These are phyloP conservation scores for Aquatica leii DNA, from an alignment of 2,888 invertebrate species.

Conservation along the genomic window DNA sequence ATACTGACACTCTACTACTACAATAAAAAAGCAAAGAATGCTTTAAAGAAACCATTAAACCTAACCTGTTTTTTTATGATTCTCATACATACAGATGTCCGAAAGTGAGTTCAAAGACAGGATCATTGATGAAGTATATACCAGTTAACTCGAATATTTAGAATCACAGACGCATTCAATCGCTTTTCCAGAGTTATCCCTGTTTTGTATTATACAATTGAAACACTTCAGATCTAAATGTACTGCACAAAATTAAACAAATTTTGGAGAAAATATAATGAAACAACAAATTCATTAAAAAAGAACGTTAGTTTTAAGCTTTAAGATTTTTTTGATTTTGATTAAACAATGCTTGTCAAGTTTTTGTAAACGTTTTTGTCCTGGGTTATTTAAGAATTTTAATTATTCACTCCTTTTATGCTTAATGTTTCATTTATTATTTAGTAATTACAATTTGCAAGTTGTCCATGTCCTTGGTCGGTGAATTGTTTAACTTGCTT, in stretches of 20 bases:
- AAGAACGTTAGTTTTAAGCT: too few species aligned
- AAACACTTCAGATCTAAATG: constrained; percentile 85
- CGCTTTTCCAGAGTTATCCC: constrained; percentile 84
- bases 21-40: constrained; percentile 82
- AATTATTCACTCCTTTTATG: too few species aligned
- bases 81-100: constrained; percentile 85
- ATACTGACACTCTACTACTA: constrained; percentile 83
- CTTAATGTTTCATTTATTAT: too few species aligned
- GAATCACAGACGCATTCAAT: constrained; percentile 77
- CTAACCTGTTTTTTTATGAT: constrained; percentile 83
- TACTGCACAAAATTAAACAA: constrained; percentile 83
- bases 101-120: constrained; percentile 92
- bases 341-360: too few species aligned
- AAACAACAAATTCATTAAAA: constrained; percentile 78
- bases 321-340: too few species aligned
- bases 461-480: too few species aligned
- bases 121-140: constrained; percentile 81
- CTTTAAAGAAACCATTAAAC: constrained; percentile 90
- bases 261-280: constrained; percentile 89
- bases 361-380: too few species aligned
- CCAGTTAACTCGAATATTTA: constrained; percentile 76
- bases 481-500: too few species aligned
- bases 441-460: too few species aligned
- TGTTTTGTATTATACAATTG: constrained; percentile 77
- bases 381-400: too few species aligned